phyloP scores from a whole-genome alignment of 2,113 vertebrate genomes.

The Lamprologus speciosus region DNA sequence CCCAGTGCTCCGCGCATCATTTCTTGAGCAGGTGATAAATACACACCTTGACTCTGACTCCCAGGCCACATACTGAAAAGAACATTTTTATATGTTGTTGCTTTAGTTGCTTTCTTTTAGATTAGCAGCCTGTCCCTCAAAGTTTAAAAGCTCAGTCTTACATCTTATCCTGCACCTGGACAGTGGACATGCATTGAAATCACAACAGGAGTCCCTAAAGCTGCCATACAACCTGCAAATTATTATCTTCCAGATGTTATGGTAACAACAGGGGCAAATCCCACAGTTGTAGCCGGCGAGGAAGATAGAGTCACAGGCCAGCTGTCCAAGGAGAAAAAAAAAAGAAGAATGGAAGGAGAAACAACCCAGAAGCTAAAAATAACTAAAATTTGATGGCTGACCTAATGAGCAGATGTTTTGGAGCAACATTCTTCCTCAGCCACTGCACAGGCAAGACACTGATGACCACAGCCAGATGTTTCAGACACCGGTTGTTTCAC shows the following conservation, averaged over 20 bases:
- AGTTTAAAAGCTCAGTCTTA: background rate
- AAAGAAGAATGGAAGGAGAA: background rate
- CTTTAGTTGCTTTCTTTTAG: background rate
- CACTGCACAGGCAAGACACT: background rate
- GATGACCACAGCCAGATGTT: conserved; percentile 14
- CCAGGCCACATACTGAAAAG: background rate
- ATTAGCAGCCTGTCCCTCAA: background rate
- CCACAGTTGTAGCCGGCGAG: background rate
- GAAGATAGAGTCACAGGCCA: background rate
- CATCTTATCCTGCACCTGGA: background rate
- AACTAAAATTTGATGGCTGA: background rate
- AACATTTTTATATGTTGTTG: background rate
- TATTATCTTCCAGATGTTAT: conserved; percentile 29
- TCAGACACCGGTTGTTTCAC: background rate
- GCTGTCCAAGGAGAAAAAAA: background rate
- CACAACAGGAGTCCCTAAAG: background rate
- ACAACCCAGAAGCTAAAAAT: conserved; percentile 23
- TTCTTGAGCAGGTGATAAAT: background rate
- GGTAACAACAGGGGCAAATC: background rate
- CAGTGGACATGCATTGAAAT: background rate
- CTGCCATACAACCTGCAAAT: background rate
- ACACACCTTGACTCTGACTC: background rate
- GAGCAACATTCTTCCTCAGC: background rate
- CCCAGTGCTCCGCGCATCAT: background rate
- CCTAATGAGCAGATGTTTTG: conserved; percentile 44